Conservation (phyloP, 2,113 vertebrate genomes). For the Triplophysa dalaica region DNA sequence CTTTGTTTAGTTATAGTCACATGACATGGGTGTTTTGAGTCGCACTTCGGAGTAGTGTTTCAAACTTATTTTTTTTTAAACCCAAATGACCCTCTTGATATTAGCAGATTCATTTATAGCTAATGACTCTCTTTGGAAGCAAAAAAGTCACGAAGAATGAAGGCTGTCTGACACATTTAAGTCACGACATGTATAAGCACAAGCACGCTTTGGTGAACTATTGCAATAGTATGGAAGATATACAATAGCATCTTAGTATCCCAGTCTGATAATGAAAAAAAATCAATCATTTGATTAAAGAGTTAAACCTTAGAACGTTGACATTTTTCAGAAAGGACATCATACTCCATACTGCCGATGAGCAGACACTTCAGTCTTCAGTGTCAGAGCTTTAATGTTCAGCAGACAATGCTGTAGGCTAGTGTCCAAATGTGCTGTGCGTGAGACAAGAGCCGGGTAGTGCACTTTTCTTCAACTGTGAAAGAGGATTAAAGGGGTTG, state of each 20-base stretch:
- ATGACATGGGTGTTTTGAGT: too few relatives aligned
- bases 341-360: background rate
- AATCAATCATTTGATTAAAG: background rate
- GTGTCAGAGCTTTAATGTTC: background rate
- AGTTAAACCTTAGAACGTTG: background rate
- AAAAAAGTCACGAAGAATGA: too few relatives aligned
- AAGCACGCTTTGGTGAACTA: background rate
- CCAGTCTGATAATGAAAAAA: background rate
- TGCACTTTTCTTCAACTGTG: background rate
- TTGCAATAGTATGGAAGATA: conserved; percentile 5
- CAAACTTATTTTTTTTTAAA: too few relatives aligned
- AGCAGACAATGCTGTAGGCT: background rate
- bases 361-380: background rate
- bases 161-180: too few relatives aligned
- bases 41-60: too few relatives aligned
- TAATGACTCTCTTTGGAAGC: too few relatives aligned
- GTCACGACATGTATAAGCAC: too few relatives aligned
- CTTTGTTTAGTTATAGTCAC: too few relatives aligned
- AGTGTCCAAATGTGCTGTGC: too few relatives aligned
- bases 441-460: background rate
- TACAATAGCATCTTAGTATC: background rate
- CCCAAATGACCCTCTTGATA: too few relatives aligned
- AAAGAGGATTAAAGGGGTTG: conserved; percentile 15
- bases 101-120: too few relatives aligned
- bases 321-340: background rate